phyloP scores from a whole-genome alignment of 2,797 vertebrate genomes.

The Eupleurogrammus muticus region DNA sequence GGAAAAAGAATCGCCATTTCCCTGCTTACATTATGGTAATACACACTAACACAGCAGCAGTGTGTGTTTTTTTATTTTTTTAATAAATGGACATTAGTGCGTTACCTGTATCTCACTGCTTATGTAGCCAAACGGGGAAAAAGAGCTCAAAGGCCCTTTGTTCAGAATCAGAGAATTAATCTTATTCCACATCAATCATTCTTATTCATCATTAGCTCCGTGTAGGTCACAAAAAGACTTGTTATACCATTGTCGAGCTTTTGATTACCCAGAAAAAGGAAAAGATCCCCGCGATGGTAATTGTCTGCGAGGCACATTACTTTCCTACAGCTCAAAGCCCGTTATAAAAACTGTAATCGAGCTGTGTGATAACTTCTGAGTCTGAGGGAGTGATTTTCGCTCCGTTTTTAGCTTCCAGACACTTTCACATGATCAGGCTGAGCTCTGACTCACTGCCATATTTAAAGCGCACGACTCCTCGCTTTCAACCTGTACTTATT shows the following conservation, averaged over 20 bases:
- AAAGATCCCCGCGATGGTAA: constrained; percentile 53
- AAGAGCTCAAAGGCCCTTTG: constrained; percentile 39
- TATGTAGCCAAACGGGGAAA: constrained; percentile 39
- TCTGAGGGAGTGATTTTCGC: constrained; percentile 10
- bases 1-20: constrained; percentile 31
- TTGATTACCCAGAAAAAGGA: constrained; percentile 66
- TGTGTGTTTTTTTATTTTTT: too few relatives aligned
- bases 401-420: constrained; percentile 20
- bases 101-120: constrained; percentile 53
- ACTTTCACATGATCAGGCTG: constrained; percentile 26
- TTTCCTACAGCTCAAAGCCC: constrained; percentile 27
- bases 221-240: constrained; percentile 35
- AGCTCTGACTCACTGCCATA: constrained; percentile 23
- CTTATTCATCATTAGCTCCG: constrained; percentile 53
- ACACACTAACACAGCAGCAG: constrained; percentile 39
- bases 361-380: constrained; percentile 30
- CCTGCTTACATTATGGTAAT: constrained; percentile 61
- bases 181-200: constrained; percentile 67
- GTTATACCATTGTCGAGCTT: constrained; percentile 45
- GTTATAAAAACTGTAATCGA: constrained; percentile 38
- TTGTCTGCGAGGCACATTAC: constrained; percentile 36
- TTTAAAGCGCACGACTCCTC: constrained; percentile 4
- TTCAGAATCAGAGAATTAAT: constrained; percentile 34
- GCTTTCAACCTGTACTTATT: not conserved
- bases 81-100: too few relatives aligned